Base-by-base conservation (phyloP, 1,140 invertebrate genomes). In the Drosophila athabasca region DNA sequence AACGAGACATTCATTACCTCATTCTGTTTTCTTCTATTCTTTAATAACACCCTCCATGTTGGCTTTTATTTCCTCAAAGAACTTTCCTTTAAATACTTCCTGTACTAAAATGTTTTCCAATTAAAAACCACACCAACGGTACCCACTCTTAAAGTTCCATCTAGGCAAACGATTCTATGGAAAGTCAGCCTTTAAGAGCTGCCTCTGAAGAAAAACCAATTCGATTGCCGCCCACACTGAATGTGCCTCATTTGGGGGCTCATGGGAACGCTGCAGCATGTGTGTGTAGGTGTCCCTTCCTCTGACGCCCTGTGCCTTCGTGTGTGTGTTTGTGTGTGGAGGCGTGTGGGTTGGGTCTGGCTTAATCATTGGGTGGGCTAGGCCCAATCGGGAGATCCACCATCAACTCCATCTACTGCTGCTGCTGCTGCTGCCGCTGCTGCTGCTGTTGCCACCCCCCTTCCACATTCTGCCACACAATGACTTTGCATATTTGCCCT, bases 401-500 rank as follows among this genome's bases (percentile, higher is more conserved):
- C 35, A 39, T 39, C 35, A 39, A 11, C 35, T 22, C 51, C 46
- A 31, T 11, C 1, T 35, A 31, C 53, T 44, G 45, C 44, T 17
- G 24, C 8, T 7, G 31, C 51, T 8, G n/a, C 48, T 22, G 17
- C 51, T 8, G 17, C 48, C 17, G 17, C 13, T 13, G 41, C 50
- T 7, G 13, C 48, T 17, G 1, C 6, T 61, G 53, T 48, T 48
- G n/a, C 19, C 26, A 9, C 69, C 13, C 29, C 24, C 11, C 19
- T 29, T 31, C 19, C 35, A 19, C 69, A 51, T 53, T 49, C 43
- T 62, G 60, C 45, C 41, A 52, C 65, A 79, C 71, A 88, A 83
- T 87, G 79, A 87, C 79, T 87, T 83, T 88, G 83, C 83, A 88
- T 87, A 83, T 77, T 87, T 88, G 75, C 79, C 71, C 80, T 88